Percentiles rank a stretch among this genome's conserved stretches.
These are phyloP conservation scores for Caenorhabditis sinica DNA, from an alignment of 2,888 invertebrate genomes.

Conservation along the genomic window DNA sequence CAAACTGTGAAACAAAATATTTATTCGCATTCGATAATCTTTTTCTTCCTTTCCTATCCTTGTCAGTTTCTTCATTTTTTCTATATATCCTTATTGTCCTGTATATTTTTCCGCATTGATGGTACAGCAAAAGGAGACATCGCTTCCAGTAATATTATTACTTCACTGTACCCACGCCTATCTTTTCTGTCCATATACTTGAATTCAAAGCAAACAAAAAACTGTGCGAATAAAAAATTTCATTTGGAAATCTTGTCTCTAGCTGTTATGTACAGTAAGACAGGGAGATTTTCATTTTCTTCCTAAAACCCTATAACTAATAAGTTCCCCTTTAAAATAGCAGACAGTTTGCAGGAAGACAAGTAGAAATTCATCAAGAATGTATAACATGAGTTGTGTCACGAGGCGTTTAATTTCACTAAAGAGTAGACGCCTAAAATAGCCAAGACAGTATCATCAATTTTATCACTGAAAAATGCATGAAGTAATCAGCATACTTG, in stretches of 20 bases:
- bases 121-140: not conserved
- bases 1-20: constrained; percentile 30
- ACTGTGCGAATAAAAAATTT: not conserved
- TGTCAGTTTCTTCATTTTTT: not conserved
- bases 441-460: no score
- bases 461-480: no score
- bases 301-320: no score
- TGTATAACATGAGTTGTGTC: not conserved
- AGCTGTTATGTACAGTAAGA: no score
- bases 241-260: no score
- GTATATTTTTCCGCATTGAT: constrained; percentile 3
- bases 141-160: constrained; percentile 2
- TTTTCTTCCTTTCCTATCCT: not conserved
- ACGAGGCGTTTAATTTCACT: not conserved
- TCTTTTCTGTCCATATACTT: not conserved
- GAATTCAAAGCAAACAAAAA: no score
- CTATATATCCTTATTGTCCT: not conserved
- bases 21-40: not conserved
- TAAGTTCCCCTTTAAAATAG: no score
- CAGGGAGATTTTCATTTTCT: no score
- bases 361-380: not conserved
- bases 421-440: not conserved
- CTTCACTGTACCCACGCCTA: not conserved
- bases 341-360: no score
- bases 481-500: no score